Evolutionary conservation across 2,113 vertebrate species (phyloP).

Genomic region (Passerina amoena): DNA sequence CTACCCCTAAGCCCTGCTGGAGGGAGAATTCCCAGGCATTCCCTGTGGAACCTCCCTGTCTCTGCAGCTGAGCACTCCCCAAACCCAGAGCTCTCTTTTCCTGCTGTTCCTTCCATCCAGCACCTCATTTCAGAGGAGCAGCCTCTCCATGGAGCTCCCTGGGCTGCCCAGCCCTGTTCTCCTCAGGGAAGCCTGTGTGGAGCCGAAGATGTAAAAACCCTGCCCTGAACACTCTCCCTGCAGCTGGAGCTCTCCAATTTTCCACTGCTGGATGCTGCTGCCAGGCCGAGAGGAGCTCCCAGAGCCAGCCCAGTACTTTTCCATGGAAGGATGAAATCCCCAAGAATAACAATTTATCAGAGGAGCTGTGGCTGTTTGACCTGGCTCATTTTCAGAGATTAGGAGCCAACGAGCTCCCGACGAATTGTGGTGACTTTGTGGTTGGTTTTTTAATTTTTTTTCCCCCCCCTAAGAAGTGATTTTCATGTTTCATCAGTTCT

Average conservation of each 20-base stretch:
- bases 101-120: not conserved
- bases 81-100: not conserved
- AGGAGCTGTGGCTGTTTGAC: conserved; percentile 50
- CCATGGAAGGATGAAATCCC: conserved; percentile 63
- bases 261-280: conserved; percentile 58
- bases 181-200: not conserved
- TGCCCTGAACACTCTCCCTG: conserved; percentile 15
- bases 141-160: not conserved
- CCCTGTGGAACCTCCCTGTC: not conserved
- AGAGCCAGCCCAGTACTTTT: conserved; percentile 69
- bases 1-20: not conserved
- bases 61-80: not conserved
- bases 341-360: conserved; percentile 60
- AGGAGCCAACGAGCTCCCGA: conserved; percentile 47
- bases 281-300: conserved; percentile 41
- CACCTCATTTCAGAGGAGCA: not conserved
- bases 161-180: conserved; percentile 9
- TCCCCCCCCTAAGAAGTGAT: conserved; percentile 14
- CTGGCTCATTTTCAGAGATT: conserved; percentile 65
- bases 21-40: not conserved
- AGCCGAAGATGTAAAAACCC: conserved; percentile 34
- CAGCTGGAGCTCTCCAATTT: conserved; percentile 61
- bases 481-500: conserved; percentile 39
- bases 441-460: not conserved
- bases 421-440: conserved; percentile 45